Conservation (phyloP, 1,140 invertebrate species). For the Drosophila bocki region DNA sequence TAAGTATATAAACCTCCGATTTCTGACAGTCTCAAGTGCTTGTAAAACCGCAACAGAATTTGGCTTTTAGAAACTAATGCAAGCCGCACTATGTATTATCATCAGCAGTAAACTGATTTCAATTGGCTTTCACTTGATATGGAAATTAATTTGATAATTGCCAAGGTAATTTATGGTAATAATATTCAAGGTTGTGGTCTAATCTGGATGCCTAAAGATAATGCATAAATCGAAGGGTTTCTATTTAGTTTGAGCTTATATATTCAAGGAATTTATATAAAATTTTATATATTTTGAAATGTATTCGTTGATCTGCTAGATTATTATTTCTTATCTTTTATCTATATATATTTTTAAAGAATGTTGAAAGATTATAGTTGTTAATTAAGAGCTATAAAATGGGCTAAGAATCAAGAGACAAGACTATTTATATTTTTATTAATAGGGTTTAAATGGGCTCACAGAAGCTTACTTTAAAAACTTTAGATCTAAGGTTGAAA, state of each 20-base stretch:
- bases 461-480: no score
- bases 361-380: background rate
- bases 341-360: background rate
- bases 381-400: background rate
- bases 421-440: background rate
- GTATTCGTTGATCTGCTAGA: background rate
- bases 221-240: no score
- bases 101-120: conserved; percentile 1
- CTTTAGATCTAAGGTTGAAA: background rate
- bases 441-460: no score
- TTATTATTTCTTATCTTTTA: background rate
- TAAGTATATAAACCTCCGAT: background rate
- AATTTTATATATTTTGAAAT: no score
- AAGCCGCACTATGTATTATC: background rate
- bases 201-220: no score
- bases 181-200: no score
- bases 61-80: background rate
- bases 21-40: conserved; percentile 5
- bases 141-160: conserved; percentile 7
- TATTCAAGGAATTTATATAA: no score
- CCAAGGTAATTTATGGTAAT: background rate
- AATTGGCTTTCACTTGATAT: background rate
- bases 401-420: no score
- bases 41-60: conserved; percentile 16
- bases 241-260: no score